Conservation (phyloP, 2,113 vertebrate species). For the Morphnarchus princeps region DNA sequence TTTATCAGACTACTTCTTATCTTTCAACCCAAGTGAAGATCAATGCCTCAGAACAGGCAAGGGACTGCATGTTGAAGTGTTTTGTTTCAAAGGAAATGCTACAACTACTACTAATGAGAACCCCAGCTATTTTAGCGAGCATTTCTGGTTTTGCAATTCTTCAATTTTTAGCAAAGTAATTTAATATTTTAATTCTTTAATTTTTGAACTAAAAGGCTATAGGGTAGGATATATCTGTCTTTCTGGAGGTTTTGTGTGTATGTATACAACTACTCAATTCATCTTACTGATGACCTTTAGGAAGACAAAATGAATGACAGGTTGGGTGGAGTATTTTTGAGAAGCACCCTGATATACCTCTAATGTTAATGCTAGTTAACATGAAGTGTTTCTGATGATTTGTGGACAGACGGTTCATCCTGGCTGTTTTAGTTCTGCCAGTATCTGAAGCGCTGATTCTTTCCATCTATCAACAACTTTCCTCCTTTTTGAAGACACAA, state of each 20-base stretch:
- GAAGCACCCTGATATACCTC: background rate
- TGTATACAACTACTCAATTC: background rate
- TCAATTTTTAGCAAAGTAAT: background rate
- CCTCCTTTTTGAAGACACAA: background rate
- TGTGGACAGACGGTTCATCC: background rate
- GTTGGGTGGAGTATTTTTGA: background rate
- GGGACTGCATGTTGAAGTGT: background rate
- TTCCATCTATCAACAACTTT: background rate
- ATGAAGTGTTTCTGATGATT: background rate
- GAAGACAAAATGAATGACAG: background rate
- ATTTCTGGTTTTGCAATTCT: background rate
- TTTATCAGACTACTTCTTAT: constrained; percentile 50
- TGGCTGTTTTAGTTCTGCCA: background rate
- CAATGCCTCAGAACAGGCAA: background rate
- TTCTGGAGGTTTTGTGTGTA: background rate
- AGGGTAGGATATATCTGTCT: background rate
- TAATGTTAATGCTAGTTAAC: background rate
- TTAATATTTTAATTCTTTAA: background rate
- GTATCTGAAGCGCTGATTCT: background rate
- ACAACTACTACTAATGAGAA: background rate
- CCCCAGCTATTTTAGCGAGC: background rate
- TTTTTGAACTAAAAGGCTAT: background rate
- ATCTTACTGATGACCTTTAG: background rate
- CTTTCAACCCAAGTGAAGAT: constrained; percentile 46
- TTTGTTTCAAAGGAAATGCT: constrained; percentile 11